Evolutionary conservation across 2,888 invertebrate species (phyloP), one percentile per base, ranked within the genome.

Genomic region (Mythimna pallens): DNA sequence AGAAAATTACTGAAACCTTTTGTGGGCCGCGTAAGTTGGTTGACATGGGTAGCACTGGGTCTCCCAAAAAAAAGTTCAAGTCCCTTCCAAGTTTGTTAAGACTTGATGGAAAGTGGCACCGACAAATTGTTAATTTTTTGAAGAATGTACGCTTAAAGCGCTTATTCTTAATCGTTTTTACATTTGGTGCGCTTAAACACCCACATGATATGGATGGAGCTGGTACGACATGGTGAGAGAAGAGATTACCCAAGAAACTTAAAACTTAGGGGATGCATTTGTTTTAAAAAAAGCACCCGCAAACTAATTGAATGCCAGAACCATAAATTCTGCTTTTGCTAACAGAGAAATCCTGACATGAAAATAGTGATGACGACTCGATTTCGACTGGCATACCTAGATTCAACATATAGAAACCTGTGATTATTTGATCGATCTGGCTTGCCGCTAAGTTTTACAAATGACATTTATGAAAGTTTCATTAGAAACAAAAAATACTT

Each of bases 1-100:
- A 89, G 89, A 88, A 90, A 89, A 89, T 89, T 87, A 86, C 85
- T 76, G 85, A 87, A 89, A 86, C 89, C 87, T 87, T 88, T 86
- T 85, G 77, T 80, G 78, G 73, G 76, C 73, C 73, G 80, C 80
- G 85, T 83, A 87, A 87, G 85, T 88, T 83, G 78, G 70, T 78
- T 81, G 85, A 87, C 86, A 81, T 76, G 84, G 87, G 87, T 86
- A 85, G 80, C 87, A 81, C 83, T 80, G 87, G 83, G 83, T 82
- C 76, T 78, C 82, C 82, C 66, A 73, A 83, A 86, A 86, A 73
- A 88, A 89, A 88, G 74, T 85, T 83, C 71, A 85, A 85, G 80
- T 83, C 77, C 82, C 76, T 80, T 82, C 75, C 79, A 87, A 89
- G 80, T 89, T 86, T 86, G 82, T 80, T 84, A 82, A 68, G 81